phyloP scores from a whole-genome alignment of 2,888 invertebrate genomes.

The Drosophila anomalata region DNA sequence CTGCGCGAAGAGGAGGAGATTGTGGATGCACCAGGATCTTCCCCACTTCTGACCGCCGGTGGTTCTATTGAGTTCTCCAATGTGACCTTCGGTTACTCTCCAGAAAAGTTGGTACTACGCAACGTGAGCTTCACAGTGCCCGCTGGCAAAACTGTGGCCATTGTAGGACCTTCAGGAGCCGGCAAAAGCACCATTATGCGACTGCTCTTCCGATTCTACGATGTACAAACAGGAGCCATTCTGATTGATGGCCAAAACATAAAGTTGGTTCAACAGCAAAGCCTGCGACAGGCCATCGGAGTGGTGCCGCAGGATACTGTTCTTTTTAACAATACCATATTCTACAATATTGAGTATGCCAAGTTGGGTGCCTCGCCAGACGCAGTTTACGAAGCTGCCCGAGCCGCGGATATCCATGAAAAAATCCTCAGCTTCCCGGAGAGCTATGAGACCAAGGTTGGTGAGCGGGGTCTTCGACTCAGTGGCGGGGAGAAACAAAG shows the following conservation, averaged over 20 bases:
- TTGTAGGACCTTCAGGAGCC: slow-evolving; percentile 94
- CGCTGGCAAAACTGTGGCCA: slow-evolving; percentile 93
- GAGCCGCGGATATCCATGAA: slow-evolving; percentile 96
- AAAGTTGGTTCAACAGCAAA: slow-evolving; percentile 92
- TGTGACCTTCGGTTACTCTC: slow-evolving; percentile 94
- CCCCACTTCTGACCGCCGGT: slow-evolving; percentile 86
- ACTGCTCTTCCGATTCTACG: slow-evolving; percentile 97
- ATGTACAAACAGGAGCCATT: slow-evolving; percentile 94
- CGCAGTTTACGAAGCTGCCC: slow-evolving; percentile 94
- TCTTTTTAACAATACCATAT: slow-evolving; percentile 95
- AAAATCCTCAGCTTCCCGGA: slow-evolving; percentile 96
- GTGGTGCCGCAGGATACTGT: slow-evolving; percentile 99
- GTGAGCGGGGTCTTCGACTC: slow-evolving; percentile 96
- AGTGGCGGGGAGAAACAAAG: slow-evolving; percentile 99
- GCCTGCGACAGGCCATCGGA: slow-evolving; percentile 90
- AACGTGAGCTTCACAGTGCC: slow-evolving; percentile 92
- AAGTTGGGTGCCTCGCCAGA: slow-evolving; percentile 90
- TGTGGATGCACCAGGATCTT: slow-evolving; percentile 92
- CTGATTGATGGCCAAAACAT: slow-evolving; percentile 95
- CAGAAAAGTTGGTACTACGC: slow-evolving; percentile 90
- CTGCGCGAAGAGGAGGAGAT: slow-evolving; percentile 94
- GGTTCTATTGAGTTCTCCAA: slow-evolving; percentile 94
- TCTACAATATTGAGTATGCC: slow-evolving; percentile 98
- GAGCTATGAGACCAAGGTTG: slow-evolving; percentile 94
- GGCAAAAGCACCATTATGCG: slow-evolving; percentile 99